phyloP scores from a whole-genome alignment of 2,888 invertebrate species.

The Lepidochitona cinerea region DNA sequence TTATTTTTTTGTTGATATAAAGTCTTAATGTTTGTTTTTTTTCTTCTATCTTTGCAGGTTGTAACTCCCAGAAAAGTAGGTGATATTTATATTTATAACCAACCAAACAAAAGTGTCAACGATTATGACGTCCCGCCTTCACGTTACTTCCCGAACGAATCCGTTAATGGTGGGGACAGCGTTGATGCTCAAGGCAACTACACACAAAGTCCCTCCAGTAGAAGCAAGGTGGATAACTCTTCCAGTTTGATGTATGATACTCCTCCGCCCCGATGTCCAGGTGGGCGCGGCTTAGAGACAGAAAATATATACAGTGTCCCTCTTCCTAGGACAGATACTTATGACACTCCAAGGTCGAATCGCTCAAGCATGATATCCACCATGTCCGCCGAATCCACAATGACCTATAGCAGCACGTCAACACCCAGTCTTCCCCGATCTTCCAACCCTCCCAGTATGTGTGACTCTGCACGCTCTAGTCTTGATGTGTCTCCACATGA shows the following conservation, averaged over 20 bases:
- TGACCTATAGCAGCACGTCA: slow-evolving; percentile 59
- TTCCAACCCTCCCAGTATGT: slow-evolving; percentile 75
- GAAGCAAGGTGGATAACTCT: not conserved
- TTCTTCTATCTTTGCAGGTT: slow-evolving; percentile 62
- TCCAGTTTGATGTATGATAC: slow-evolving; percentile 14
- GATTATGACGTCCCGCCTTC: slow-evolving; percentile 65
- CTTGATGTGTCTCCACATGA: slow-evolving; percentile 64
- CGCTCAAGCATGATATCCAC: slow-evolving; percentile 69
- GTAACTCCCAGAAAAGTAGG: slow-evolving; percentile 77
- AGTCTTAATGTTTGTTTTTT: too few species aligned
- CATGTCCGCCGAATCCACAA: slow-evolving; percentile 64
- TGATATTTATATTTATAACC: slow-evolving; percentile 81
- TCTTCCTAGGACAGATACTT: slow-evolving; percentile 7
- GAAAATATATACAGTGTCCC: not conserved
- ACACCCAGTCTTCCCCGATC: slow-evolving; percentile 74
- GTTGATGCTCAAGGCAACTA: slow-evolving; percentile 17
- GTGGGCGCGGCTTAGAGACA: not conserved
- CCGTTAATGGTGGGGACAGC: not conserved
- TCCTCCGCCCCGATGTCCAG: not conserved
- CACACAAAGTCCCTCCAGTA: not conserved
- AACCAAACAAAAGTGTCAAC: slow-evolving; percentile 55
- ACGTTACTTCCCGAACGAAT: slow-evolving; percentile 30
- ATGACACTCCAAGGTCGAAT: slow-evolving; percentile 52
- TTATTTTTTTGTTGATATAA: too few species aligned
- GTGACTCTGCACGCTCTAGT: slow-evolving; percentile 74